These are phyloP conservation scores for Strigamia transsilvanica DNA, from an alignment of 2,888 invertebrate species.

Conservation along the genomic window DNA sequence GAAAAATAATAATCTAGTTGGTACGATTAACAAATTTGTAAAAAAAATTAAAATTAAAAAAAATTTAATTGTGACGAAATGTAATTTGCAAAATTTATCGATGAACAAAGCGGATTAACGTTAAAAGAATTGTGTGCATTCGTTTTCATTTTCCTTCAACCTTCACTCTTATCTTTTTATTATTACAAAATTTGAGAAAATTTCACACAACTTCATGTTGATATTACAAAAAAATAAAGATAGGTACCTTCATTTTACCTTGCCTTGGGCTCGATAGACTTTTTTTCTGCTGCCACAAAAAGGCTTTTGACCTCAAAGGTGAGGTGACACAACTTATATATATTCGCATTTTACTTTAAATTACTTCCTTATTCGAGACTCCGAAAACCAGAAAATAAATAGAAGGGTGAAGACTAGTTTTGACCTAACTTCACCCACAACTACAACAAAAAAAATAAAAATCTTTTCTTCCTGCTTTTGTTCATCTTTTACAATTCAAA, in stretches of 20 bases:
- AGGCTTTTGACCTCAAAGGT: not conserved
- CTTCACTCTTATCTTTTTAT: too few relatives aligned
- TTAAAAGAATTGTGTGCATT: too few relatives aligned
- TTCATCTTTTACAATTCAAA: not conserved
- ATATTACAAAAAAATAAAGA: not conserved
- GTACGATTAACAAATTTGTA: too few relatives aligned
- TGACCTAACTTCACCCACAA: not conserved
- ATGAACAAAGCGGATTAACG: too few relatives aligned
- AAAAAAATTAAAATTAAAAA: too few relatives aligned
- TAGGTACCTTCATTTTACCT: not conserved
- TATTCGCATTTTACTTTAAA: not conserved
- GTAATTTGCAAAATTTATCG: too few relatives aligned
- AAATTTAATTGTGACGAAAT: too few relatives aligned
- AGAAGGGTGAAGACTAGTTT: not conserved
- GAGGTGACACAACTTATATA: conserved; percentile 1
- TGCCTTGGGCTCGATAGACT: not conserved
- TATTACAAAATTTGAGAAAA: not conserved
- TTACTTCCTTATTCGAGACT: not conserved
- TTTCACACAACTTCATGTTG: not conserved
- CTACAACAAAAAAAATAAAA: not conserved
- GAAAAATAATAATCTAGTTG: too few relatives aligned
- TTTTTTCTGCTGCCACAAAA: conserved; percentile 3
- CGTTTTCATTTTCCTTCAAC: too few relatives aligned
- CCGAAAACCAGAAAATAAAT: not conserved
- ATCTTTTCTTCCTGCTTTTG: not conserved